Evolutionary conservation across 37 sponge, comb jelly and placozoan species (phyloP).

Genomic region (Diacarnus erythraeanus): DNA sequence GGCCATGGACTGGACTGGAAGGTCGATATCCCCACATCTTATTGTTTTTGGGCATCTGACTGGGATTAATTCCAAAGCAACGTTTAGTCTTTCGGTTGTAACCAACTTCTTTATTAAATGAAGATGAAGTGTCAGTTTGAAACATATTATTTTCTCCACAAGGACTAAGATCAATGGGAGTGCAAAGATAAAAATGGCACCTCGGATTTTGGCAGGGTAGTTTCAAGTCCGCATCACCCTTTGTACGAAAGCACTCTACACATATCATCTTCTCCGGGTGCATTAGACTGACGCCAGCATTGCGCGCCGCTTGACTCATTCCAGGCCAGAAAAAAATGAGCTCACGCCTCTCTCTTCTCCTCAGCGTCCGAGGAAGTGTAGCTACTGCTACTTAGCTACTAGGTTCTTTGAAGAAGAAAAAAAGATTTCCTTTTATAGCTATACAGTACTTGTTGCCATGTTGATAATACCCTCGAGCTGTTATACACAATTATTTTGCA

Average conservation of each 20-base stretch:
- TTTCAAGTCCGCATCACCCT: slow-evolving; percentile 22
- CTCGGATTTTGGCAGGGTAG: slow-evolving; percentile 35
- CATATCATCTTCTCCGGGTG: slow-evolving; percentile 24
- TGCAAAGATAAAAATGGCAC: slow-evolving; percentile 33
- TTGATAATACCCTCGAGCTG: slow-evolving; percentile 1
- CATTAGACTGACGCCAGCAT: not conserved
- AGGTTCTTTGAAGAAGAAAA: not conserved
- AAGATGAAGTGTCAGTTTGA: not conserved
- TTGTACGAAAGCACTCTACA: slow-evolving; percentile 33
- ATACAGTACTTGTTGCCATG: not conserved
- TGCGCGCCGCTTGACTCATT: slow-evolving; percentile 1
- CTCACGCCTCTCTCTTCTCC: no score
- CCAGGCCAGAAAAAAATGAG: not conserved
- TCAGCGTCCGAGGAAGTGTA: no score
- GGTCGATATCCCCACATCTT: slow-evolving; percentile 13
- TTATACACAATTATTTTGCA: not conserved
- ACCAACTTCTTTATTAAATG: slow-evolving; percentile 12
- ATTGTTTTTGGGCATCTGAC: not conserved
- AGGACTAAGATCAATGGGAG: slow-evolving; percentile 4
- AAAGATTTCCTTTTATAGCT: not conserved
- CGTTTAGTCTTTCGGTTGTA: slow-evolving; percentile 2
- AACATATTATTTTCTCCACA: not conserved
- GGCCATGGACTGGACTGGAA: not conserved
- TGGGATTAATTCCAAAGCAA: not conserved
- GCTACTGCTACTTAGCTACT: not conserved